A percentile compares a stretch with the other conserved stretches of the same genome.
These are phyloP conservation scores for Dasypus novemcinctus DNA, from an alignment of 2,113 vertebrate genomes.

Conservation along the genomic window DNA sequence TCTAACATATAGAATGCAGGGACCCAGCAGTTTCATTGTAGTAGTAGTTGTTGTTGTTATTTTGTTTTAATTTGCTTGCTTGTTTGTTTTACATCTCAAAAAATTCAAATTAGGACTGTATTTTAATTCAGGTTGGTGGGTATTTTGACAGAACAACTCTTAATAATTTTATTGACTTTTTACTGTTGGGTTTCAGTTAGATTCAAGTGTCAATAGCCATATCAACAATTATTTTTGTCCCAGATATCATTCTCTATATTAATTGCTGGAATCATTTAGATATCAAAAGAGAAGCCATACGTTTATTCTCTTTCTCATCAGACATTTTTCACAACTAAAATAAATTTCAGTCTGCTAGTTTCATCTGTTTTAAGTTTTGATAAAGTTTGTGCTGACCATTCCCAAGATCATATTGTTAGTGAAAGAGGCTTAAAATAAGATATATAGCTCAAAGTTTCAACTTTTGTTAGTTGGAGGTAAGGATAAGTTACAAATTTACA, in stretches of 20 bases:
- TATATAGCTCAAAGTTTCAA: neutral
- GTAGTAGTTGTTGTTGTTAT: too few species aligned
- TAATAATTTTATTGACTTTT: neutral
- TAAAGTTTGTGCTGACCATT: neutral
- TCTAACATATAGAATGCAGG: too few species aligned
- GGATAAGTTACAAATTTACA: neutral
- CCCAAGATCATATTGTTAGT: neutral
- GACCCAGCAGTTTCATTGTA: too few species aligned
- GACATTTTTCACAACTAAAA: neutral
- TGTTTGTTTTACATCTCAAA: neutral
- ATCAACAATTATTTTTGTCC: neutral
- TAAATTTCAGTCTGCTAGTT: neutral
- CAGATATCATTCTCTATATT: neutral
- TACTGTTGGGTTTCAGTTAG: neutral
- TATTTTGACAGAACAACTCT: neutral
- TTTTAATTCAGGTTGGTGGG: neutral
- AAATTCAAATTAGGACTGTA: neutral
- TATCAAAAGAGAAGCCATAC: neutral
- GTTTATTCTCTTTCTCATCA: neutral
- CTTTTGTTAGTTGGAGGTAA: neutral
- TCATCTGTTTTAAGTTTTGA: neutral
- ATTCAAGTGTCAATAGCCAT: neutral
- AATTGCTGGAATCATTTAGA: neutral
- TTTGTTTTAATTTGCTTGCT: too few species aligned
- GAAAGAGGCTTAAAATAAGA: neutral